Evolutionary conservation across 2,888 invertebrate species (phyloP), one percentile per base, ranked within the genome.

Genomic region (Sesia bembeciformis): DNA sequence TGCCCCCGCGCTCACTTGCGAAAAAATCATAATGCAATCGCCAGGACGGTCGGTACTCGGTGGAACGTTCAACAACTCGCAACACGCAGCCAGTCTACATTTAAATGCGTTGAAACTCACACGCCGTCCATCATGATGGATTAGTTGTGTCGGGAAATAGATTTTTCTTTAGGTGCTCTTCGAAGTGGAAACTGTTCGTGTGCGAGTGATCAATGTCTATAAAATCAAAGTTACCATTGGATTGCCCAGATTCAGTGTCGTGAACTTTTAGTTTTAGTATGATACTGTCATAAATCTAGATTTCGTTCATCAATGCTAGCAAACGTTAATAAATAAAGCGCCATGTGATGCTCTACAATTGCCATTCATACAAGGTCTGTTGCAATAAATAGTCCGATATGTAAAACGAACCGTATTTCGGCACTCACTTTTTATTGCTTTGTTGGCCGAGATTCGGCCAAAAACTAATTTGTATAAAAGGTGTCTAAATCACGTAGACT

Each of bases 11-110:
- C 80, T 82, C 87, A 86, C 86, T 88, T 87, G 88, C 87, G 87
- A 87, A 88, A 83, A 83, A 87, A 86, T 81, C 81, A 86, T 87
- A 87, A 87, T 87, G 89, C 89, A 88, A 88, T 85, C 84, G 86
- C 80, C 86, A 81, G 87, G 86, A 84, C 86, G 84, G 87, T 70
- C 81, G 84, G 83, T 76, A 46, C 46, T 46, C 46, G 46, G 87
- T 87, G 85, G 87, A 85, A 86, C 87, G 86, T 80, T 80, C 76
- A 73, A 81, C 78, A 80, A 76, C 72, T 73, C 74, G 73, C 78
- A 81, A 78, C 86, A 87, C 86, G 84, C 81, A 81, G 84, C 73
- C 86, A 89, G 89, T 89, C 77, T 81, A 81, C 83, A 85, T 80
- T 88, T 81, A 86, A 86, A 81, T 88, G 84, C 84, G 87, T 82